Percentiles rank a stretch among this genome's conserved stretches.
These are phyloP conservation scores for Solenodon paradoxus DNA, from an alignment of 2,113 vertebrate species.

Conservation along the genomic window DNA sequence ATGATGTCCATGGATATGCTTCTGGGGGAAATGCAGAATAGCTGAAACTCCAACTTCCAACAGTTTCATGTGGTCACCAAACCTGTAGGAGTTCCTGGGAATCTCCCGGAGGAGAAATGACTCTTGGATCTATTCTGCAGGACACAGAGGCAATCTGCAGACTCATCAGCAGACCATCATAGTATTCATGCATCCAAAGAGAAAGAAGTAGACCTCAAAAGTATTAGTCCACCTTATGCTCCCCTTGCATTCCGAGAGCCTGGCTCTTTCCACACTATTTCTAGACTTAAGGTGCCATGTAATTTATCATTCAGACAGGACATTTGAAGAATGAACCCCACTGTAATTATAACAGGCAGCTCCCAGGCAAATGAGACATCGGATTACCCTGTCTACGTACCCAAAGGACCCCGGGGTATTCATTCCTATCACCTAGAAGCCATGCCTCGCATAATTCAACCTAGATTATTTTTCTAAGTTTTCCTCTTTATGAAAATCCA, in stretches of 20 bases:
- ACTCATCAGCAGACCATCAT: not conserved
- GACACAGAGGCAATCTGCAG: not conserved
- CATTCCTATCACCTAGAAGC: not conserved
- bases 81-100: not conserved
- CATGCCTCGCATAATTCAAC: not conserved
- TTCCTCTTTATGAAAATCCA: not conserved
- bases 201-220: not conserved
- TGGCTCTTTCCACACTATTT: not conserved
- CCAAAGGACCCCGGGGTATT: not conserved
- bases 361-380: not conserved
- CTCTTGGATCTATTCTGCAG: not conserved
- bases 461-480: not conserved
- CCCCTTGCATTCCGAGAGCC: not conserved
- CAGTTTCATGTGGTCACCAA: not conserved
- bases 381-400: not conserved
- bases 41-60: not conserved
- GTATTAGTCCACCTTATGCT: not conserved
- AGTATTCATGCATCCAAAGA: not conserved
- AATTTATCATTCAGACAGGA: not conserved
- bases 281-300: not conserved
- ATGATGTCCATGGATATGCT: not conserved
- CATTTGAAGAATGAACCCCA: not conserved
- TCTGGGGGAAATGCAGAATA: not conserved
- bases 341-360: not conserved
- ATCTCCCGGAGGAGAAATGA: not conserved